Conservation (phyloP, 2,113 vertebrate species). For the Mastomys coucha region DNA sequence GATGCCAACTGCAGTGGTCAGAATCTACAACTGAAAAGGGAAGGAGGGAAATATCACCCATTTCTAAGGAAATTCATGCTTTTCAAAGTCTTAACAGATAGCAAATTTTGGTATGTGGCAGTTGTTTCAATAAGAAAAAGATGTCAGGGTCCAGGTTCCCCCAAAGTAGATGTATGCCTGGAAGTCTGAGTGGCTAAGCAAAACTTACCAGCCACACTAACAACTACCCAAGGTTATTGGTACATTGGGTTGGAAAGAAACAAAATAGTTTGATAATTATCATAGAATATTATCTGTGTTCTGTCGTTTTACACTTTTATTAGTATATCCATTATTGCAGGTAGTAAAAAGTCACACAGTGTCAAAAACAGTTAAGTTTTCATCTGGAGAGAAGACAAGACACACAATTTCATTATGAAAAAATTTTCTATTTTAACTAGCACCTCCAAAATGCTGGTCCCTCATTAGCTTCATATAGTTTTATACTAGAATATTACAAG, state of each 20-base stretch:
- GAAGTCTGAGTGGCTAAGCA: background rate
- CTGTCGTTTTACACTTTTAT: background rate
- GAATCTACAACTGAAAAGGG: background rate
- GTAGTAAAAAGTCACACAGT: background rate
- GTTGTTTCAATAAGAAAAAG: background rate
- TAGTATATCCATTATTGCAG: background rate
- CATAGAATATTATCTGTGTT: background rate
- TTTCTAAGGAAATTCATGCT: background rate
- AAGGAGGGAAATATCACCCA: accelerated
- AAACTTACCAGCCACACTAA: background rate
- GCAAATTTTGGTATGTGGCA: background rate
- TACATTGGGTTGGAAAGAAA: background rate
- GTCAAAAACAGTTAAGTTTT: background rate
- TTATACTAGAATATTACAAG: background rate
- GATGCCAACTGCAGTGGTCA: accelerated
- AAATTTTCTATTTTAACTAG: background rate
- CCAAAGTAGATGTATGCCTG: background rate
- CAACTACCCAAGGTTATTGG: background rate
- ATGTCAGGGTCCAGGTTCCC: background rate
- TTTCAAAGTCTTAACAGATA: background rate
- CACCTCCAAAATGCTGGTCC: background rate
- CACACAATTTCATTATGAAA: background rate
- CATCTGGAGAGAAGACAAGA: constrained; percentile 2
- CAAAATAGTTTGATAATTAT: background rate
- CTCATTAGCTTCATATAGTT: background rate